These are phyloP conservation scores for Drosophila borborema DNA, from an alignment of 2,888 invertebrate species.

Conservation along the genomic window DNA sequence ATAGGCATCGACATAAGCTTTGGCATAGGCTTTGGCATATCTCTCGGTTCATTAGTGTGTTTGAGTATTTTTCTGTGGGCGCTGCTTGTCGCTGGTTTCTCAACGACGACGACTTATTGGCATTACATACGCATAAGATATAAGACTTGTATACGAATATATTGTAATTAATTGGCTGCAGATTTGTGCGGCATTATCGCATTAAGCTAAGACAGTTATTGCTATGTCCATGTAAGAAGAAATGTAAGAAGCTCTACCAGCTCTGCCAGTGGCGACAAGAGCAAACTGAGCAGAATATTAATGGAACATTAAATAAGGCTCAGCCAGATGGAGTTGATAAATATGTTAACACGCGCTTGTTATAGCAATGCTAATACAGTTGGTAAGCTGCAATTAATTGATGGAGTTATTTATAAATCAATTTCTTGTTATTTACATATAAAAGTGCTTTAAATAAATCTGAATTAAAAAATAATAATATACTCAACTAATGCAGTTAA, in stretches of 20 bases:
- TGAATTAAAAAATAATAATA: neutral
- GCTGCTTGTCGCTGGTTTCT: slow-evolving; percentile 41
- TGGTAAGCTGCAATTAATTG: neutral
- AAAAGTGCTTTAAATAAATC: neutral
- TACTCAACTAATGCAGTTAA: neutral
- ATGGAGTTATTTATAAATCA: neutral
- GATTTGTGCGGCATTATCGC: slow-evolving; percentile 68
- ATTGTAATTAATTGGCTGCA: slow-evolving; percentile 67
- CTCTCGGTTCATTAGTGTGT: slow-evolving; percentile 72
- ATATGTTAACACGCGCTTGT: slow-evolving; percentile 9
- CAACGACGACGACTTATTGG: slow-evolving; percentile 65
- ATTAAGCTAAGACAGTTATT: slow-evolving; percentile 51
- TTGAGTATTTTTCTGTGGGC: slow-evolving; percentile 68
- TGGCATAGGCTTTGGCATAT: slow-evolving; percentile 64
- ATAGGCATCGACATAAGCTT: slow-evolving; percentile 56
- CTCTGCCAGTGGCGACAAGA: slow-evolving; percentile 15
- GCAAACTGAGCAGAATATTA: slow-evolving; percentile 8
- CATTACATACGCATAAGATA: slow-evolving; percentile 37
- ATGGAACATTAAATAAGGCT: slow-evolving; percentile 23
- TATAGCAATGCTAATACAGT: slow-evolving; percentile 3
- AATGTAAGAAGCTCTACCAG: too few species aligned
- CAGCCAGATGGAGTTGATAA: slow-evolving; percentile 23
- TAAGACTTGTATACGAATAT: slow-evolving; percentile 19
- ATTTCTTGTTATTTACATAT: neutral
- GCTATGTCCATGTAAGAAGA: slow-evolving; percentile 13